Evolutionary conservation across 2,797 vertebrate species (phyloP), one percentile per base, ranked within the genome.

Genomic region (Lacerta viridis): DNA sequence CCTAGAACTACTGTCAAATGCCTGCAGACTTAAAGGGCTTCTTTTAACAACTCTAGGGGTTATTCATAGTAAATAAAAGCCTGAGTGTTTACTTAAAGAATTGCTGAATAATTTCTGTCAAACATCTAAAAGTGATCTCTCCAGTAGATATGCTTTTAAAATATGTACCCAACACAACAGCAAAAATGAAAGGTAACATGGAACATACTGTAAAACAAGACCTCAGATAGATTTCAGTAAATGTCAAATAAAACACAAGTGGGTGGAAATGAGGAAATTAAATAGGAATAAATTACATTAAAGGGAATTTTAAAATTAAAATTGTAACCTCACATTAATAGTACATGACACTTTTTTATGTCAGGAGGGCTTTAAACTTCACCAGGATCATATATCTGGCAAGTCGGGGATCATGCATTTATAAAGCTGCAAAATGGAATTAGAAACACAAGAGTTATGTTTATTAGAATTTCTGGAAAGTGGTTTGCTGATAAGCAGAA

Each of bases 231-330:
- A 43, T 90, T 93, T 92, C 91, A 71, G 41, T 92, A 80, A 78
- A 93, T 93, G 83, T 93, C 88, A 71, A 92, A n/a, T 71, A 88
- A 91, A 91, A 87, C 25, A 89, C 27, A 93, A 92, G 83, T 87
- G 78, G 66, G 89, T 88, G 64, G 86, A 66, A 94, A 94, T 87
- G 79, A 91, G 90, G 36, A 90, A 87, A 92, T 90, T 86, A 90
- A 91, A 87, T 74, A 86, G 72, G 46, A 92, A 90, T 89, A 84
- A 87, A 59, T 59, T 87, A 86, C 33, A 77, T 83, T 59, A 78
- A 81, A 61, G 66, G 88, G 66, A 33, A 83, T 89, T 90, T 85
- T 86, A 68, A 93, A 93, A 92, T 90, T 80, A 85, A 91, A 95
- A 90, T 92, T 69, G 90, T 93, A 89, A 87, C 64, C 61, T 17